Evolutionary conservation across 1,140 invertebrate genomes (phyloP), one percentile per base, ranked within the genome.

Genomic region (Charaxes varanes): DNA sequence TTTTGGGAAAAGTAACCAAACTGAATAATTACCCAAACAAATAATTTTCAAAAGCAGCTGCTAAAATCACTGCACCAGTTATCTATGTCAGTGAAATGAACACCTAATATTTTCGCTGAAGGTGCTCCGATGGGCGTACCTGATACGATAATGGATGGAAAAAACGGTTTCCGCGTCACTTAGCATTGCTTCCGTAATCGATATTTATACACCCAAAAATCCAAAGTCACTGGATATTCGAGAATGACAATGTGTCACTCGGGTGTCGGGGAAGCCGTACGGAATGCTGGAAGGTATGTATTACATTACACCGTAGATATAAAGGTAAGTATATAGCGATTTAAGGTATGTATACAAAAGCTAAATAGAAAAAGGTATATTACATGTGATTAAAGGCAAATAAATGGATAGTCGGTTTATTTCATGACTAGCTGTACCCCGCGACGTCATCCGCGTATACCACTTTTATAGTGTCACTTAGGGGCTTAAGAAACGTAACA

Each of bases 181-280:
- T 40, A 16, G 17, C 13, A 33, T 17, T 22, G 23, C 43, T 46
- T 46, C 43, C 43, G 43, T 46, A 46, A 46, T 40, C 16, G 43
- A 46, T 46, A 46, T 46, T 40, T 46, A 37, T 40, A 40, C 30
- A 46, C 43, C 35, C 40, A 18, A 46, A 45, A 46, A 46, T 46
- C 35, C 33, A 46, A 46, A 40, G 31, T 40, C 43, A 46, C 36
- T 28, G 16, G 43, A 28, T 32, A 46, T 46, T 46, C 13, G 43
- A 40, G 36, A 40, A 46, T 34, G 43, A 46, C 43, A 40, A 32
- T 40, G 17, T 46, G 36, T 46, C 43, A 46, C 21, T 16, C 19
- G 16, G 28, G 43, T 40, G 43, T 28, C 36, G 17, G 26, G 6
- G 43, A 46, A 46, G 22, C 43, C 43, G 27, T 46, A 46, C 22